A percentile compares a stretch with the other conserved stretches of the same genome.
phyloP scores from a whole-genome alignment of 2,888 invertebrate species.

The Xanthia icteritia region DNA sequence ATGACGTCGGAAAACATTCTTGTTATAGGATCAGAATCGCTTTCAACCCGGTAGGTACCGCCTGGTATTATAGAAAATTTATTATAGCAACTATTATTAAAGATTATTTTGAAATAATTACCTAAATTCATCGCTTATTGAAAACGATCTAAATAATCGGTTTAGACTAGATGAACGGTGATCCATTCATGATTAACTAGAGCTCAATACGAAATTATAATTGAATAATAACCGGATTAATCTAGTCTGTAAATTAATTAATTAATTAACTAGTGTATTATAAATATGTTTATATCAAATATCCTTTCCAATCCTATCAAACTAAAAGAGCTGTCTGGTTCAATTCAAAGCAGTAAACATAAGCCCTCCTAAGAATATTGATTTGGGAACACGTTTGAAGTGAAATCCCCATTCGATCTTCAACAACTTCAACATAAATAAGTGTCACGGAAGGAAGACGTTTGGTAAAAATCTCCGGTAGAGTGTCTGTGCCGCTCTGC shows the following conservation, averaged over 20 bases:
- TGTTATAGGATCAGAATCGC: conserved; percentile 16
- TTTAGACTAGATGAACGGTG: conserved; percentile 10
- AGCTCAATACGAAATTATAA: background rate
- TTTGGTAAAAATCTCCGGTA: conserved; percentile 40
- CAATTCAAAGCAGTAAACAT: conserved; percentile 39
- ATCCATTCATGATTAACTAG: background rate
- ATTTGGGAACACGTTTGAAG: conserved; percentile 64
- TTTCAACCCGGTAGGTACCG: conserved; percentile 18
- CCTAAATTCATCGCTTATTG: conserved; percentile 25
- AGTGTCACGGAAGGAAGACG: conserved; percentile 64
- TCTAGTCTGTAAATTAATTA: background rate
- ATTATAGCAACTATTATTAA: conserved; percentile 21
- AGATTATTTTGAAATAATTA: conserved; percentile 47
- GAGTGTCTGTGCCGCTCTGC: conserved; percentile 21
- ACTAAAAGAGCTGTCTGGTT: conserved; percentile 27
- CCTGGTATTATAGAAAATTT: conserved; percentile 13
- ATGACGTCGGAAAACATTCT: background rate
- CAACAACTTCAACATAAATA: conserved; percentile 65
- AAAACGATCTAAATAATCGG: conserved; percentile 18
- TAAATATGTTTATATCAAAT: background rate
- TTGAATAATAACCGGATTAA: background rate
- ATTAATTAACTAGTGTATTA: too few relatives aligned
- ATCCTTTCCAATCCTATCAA: conserved; percentile 26
- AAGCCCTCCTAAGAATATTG: conserved; percentile 59
- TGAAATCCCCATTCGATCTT: conserved; percentile 63